These are phyloP conservation scores for Cryptomyrus ogoouensis DNA, from an alignment of 2,113 vertebrate species.

Conservation along the genomic window DNA sequence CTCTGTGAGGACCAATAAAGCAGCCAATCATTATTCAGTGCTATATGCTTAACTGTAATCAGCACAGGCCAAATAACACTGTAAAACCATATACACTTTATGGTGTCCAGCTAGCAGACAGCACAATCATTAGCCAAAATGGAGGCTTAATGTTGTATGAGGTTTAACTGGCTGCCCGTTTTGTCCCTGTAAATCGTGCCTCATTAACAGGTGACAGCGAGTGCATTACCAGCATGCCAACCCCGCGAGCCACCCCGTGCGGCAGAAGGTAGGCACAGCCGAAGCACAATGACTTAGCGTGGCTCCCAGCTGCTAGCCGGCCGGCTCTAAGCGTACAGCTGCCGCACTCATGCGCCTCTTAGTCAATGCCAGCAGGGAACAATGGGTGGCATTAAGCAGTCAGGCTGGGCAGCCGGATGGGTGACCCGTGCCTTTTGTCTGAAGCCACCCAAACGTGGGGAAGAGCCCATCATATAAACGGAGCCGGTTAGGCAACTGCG, in stretches of 20 bases:
- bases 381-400: neutral
- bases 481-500: neutral
- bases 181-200: neutral
- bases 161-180: neutral
- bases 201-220: neutral
- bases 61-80: neutral
- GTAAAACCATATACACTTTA: neutral
- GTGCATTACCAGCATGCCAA: neutral
- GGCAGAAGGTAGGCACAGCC: neutral
- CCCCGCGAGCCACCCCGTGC: neutral
- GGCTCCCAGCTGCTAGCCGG: neutral
- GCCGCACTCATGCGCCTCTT: neutral
- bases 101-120: neutral
- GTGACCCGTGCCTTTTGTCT: neutral
- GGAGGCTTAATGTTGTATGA: neutral
- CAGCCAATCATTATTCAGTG: neutral
- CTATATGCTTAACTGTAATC: neutral
- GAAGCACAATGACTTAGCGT: neutral
- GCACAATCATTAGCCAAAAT: neutral
- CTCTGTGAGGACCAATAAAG: neutral
- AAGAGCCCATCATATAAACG: neutral
- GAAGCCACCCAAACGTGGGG: neutral
- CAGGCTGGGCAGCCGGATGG: neutral
- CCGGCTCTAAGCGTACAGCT: neutral
- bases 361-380: neutral